Percentiles rank a stretch among this genome's conserved stretches.
These are phyloP conservation scores for Drosophila subobscura DNA, from an alignment of 1,140 invertebrate species.

Conservation along the genomic window DNA sequence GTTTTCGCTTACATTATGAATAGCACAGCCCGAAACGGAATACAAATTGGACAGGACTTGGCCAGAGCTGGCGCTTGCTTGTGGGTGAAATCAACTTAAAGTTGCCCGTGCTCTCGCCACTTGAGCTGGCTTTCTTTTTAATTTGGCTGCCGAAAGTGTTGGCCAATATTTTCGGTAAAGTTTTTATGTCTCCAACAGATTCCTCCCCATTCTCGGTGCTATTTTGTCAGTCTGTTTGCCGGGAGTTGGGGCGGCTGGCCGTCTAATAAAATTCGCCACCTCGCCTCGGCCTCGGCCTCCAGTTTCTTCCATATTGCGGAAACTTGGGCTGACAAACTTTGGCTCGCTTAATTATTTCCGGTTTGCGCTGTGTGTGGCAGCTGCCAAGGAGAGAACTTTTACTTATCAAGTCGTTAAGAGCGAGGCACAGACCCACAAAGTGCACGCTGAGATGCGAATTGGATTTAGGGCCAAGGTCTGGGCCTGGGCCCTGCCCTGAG, in stretches of 20 bases:
- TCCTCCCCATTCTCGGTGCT: slow-evolving; percentile 38
- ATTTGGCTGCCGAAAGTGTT: slow-evolving; percentile 62
- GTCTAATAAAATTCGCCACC: slow-evolving; percentile 76
- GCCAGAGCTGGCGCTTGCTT: not conserved
- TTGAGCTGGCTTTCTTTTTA: slow-evolving; percentile 46
- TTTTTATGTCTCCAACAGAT: slow-evolving; percentile 73
- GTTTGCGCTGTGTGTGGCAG: slow-evolving; percentile 39
- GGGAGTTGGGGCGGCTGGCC: no score
- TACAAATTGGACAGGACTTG: slow-evolving; percentile 47
- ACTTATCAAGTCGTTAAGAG: slow-evolving; percentile 62
- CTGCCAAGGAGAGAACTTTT: slow-evolving; percentile 45
- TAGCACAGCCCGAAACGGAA: slow-evolving; percentile 42
- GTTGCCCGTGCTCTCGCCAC: slow-evolving; percentile 30
- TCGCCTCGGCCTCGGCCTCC: slow-evolving; percentile 20
- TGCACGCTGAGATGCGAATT: slow-evolving; percentile 45
- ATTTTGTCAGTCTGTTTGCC: slow-evolving; percentile 18
- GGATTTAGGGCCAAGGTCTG: not conserved
- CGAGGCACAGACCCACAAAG: slow-evolving; percentile 27
- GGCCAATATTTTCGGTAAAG: slow-evolving; percentile 62
- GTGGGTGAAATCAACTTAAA: slow-evolving; percentile 23
- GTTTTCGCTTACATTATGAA: slow-evolving; percentile 48
- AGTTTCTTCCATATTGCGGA: slow-evolving; percentile 44
- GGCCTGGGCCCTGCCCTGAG: not conserved
- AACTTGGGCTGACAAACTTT: slow-evolving; percentile 49
- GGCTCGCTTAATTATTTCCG: slow-evolving; percentile 67